Evolutionary conservation across 2,113 vertebrate genomes (phyloP), one percentile per base, ranked within the genome.

Genomic region (Hippoglossus stenolepis): DNA sequence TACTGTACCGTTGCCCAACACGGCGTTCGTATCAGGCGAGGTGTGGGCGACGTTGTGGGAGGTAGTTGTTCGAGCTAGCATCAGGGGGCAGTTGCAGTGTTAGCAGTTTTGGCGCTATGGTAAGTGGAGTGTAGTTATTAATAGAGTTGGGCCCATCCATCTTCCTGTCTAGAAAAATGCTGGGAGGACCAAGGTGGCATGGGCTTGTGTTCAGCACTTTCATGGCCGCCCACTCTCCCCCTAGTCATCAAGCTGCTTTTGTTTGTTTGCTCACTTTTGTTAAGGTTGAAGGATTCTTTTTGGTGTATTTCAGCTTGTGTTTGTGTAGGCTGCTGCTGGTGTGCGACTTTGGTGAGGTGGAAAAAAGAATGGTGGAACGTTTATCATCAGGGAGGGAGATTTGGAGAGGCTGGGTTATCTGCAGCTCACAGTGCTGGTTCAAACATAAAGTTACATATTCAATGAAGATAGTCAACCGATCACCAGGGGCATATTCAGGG

Each of bases 101-200:
- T 91, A 90, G 90, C 93, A 90, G 88, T 93, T 93, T 92, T 87
- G 88, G 85, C 73, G 83, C 82, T 83, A 85, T 87, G 89, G 88
- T 91, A 92, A 92, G 91, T 92, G 89, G 87, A 89, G 85, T 91
- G 87, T 82, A 85, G 90, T 91, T 95, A 94, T 95, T 94, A 93
- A 92, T 94, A 94, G 93, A 88, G 80, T 86, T 92, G 86, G 85
- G 89, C 83, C 91, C 89, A 93, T 91, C 87, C 90, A 91, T 92
- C 92, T 93, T 93, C 91, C 90, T 95, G 92, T 92, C 92, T 91
- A 67, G 85, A 90, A 90, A 88, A 92, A 89, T 81, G 75, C 85
- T 87, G 71, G 85, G 82, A 91, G 84, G 82, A 92, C 86, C 75
- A 76, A 90, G 89, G 88, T 90, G 87, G 89, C 67, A 77, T 91